Percentiles rank a stretch among this genome's conserved stretches.
These are phyloP conservation scores for Larimichthys crocea DNA, from an alignment of 2,113 vertebrate genomes.

Conservation along the genomic window DNA sequence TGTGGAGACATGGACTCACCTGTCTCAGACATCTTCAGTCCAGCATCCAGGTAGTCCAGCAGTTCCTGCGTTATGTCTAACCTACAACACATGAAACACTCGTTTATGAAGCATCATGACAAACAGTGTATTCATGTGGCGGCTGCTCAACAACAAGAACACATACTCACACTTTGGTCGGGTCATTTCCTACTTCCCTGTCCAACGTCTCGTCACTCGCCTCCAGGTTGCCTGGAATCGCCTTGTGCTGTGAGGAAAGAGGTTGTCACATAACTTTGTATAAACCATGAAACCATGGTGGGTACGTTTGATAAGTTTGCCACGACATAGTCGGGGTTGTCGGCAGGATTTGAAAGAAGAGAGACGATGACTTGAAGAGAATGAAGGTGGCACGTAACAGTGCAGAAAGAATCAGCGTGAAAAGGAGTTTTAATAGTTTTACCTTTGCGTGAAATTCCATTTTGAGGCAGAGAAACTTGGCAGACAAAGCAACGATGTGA, in stretches of 20 bases:
- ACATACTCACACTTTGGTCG: constrained; percentile 90
- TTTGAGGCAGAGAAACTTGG: constrained; percentile 93
- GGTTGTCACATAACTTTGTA: neutral
- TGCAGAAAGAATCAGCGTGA: no score
- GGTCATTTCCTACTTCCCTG: constrained; percentile 88
- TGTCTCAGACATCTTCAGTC: constrained; percentile 91
- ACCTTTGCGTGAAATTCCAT: constrained; percentile 97
- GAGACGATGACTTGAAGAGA: no score
- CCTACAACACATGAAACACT: constrained; percentile 68
- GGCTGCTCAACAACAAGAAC: neutral
- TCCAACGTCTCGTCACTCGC: constrained; percentile 92
- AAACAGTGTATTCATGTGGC: no score
- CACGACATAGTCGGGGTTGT: no score
- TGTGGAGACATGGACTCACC: constrained; percentile 73
- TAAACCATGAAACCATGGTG: neutral
- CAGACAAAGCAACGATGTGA: constrained; percentile 93
- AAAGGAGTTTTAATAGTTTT: constrained; percentile 16
- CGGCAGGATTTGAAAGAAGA: no score
- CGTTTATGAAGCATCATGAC: neutral
- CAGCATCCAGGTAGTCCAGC: constrained; percentile 92
- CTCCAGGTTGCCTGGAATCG: constrained; percentile 90
- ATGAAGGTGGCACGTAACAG: no score
- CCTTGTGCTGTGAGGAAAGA: constrained; percentile 72
- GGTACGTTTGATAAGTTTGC: no score
- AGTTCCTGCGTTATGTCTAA: constrained; percentile 94